Percentiles rank a stretch among this genome's conserved stretches.
Conservation (phyloP, 2,797 vertebrate genomes). For the Chelmon rostratus region DNA sequence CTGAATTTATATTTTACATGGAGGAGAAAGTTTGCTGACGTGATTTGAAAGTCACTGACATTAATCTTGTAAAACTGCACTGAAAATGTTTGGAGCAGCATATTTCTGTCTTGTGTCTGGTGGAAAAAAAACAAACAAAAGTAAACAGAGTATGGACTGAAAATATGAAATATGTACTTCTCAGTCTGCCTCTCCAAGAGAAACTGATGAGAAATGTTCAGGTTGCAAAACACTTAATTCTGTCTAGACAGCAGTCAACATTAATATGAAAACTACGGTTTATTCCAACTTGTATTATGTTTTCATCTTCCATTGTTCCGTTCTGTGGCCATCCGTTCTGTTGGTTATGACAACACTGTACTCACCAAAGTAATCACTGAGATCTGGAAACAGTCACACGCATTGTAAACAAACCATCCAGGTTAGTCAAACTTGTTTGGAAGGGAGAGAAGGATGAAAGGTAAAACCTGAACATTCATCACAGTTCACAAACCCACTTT, state of each 20-base stretch:
- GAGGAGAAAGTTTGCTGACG: neutral
- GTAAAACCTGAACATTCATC: no score
- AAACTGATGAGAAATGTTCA: neutral
- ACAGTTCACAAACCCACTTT: no score
- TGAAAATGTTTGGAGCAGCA: constrained; percentile 4
- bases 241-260: neutral
- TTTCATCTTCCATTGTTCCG: neutral
- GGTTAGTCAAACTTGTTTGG: neutral
- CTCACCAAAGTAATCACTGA: neutral
- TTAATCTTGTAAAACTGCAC: constrained; percentile 25
- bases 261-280: neutral
- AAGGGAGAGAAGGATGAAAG: no score
- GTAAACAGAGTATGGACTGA: neutral
- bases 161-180: neutral
- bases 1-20: constrained; percentile 27
- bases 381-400: neutral
- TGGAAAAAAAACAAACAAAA: neutral
- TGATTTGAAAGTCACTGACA: constrained; percentile 9
- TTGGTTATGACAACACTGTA: neutral
- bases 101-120: constrained; percentile 2
- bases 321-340: neutral
- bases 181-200: neutral
- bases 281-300: neutral
- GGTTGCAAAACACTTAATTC: neutral
- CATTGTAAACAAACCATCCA: neutral